Evolutionary conservation across 2,113 vertebrate species (phyloP).

Genomic region (Suncus etruscus): DNA sequence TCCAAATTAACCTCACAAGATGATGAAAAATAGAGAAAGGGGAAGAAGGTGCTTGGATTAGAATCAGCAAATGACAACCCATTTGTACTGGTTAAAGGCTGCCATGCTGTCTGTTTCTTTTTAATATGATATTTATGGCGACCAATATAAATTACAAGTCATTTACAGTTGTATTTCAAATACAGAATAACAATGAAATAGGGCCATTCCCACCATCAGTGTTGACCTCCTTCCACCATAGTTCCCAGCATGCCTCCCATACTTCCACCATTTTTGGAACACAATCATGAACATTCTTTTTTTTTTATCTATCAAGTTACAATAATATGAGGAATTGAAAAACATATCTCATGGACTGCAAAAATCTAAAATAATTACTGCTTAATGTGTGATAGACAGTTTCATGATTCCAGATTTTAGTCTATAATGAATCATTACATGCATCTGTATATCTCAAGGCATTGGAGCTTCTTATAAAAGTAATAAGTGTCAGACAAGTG

Average conservation of each 20-base stretch:
- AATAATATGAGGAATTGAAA: background rate
- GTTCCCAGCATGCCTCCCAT: too few relatives aligned
- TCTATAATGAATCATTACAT: background rate
- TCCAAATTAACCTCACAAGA: background rate
- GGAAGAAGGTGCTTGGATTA: background rate
- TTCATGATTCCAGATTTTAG: background rate
- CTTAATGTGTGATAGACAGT: background rate
- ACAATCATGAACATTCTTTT: background rate
- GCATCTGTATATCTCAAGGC: background rate
- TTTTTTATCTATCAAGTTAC: background rate
- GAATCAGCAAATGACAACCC: background rate
- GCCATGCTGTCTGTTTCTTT: background rate
- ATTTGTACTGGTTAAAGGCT: background rate
- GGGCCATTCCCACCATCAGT: too few relatives aligned
- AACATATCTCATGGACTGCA: background rate
- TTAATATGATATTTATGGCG: too few relatives aligned
- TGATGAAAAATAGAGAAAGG: background rate
- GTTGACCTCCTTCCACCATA: too few relatives aligned
- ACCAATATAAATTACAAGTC: too few relatives aligned
- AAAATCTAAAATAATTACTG: constrained; percentile 1
- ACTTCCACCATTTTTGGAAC: too few relatives aligned
- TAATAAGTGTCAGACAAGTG: background rate
- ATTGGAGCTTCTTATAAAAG: background rate
- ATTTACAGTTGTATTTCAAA: too few relatives aligned
- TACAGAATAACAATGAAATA: too few relatives aligned